Evolutionary conservation across 2,888 invertebrate species (phyloP).

Genomic region (Tenthredo livida): DNA sequence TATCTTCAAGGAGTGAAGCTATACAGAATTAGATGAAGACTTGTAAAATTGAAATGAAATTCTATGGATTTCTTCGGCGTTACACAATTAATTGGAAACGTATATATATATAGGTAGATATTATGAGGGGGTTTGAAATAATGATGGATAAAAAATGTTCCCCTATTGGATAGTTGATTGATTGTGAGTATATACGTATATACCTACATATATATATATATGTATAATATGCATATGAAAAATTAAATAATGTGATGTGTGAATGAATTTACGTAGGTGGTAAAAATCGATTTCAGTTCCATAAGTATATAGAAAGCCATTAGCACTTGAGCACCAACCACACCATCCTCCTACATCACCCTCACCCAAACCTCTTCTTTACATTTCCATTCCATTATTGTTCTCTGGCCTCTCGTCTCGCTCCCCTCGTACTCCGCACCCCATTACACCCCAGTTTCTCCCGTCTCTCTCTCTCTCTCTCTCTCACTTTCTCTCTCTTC

Average conservation of each 20-base stretch:
- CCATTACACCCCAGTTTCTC: conserved; percentile 33
- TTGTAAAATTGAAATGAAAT: neutral
- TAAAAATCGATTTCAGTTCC: conserved; percentile 39
- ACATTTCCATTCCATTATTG: conserved; percentile 49
- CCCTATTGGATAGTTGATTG: neutral
- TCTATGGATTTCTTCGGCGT: neutral
- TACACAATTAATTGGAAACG: neutral
- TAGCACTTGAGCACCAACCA: conserved; percentile 48
- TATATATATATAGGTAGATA: neutral
- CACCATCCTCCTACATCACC: conserved; percentile 1
- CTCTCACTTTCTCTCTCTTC: neutral
- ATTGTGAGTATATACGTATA: neutral
- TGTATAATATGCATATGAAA: neutral
- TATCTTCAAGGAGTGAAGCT: neutral
- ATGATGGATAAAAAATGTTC: neutral
- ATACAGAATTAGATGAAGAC: neutral
- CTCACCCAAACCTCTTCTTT: conserved; percentile 41
- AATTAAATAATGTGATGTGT: neutral
- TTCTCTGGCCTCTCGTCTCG: conserved; percentile 35
- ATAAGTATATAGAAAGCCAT: conserved; percentile 49
- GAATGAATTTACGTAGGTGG: conserved; percentile 5
- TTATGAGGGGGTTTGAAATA: neutral
- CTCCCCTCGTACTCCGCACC: conserved; percentile 34
- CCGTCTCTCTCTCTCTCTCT: neutral
- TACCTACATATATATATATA: too few relatives aligned